phyloP scores from a whole-genome alignment of 2,113 vertebrate genomes.

The Aspiorhynchus laticeps region DNA sequence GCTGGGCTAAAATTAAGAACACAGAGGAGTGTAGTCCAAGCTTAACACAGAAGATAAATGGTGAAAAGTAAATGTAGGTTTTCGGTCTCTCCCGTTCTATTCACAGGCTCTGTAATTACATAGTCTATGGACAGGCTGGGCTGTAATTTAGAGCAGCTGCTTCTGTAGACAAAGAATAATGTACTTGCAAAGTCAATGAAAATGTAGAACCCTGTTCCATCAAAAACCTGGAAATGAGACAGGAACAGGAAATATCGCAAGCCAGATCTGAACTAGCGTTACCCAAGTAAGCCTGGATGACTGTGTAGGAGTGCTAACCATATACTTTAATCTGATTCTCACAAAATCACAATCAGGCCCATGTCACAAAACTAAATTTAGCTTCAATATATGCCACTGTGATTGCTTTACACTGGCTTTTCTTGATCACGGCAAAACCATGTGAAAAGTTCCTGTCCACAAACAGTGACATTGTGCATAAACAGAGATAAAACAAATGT shows the following conservation, averaged over 20 bases:
- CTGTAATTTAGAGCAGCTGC: conserved; percentile 46
- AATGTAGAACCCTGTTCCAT: neutral
- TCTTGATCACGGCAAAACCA: neutral
- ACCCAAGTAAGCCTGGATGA: neutral
- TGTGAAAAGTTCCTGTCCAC: neutral
- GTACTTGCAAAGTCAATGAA: conserved; percentile 20
- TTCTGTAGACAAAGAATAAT: conserved; percentile 41
- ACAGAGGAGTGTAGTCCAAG: neutral
- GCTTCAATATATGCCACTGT: neutral
- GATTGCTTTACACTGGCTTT: neutral
- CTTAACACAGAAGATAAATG: conserved; percentile 48
- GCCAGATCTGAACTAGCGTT: neutral
- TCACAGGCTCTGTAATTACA: conserved; percentile 45
- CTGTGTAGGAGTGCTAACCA: neutral
- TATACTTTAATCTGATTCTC: conserved; percentile 9
- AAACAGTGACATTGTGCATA: neutral
- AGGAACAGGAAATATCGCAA: neutral
- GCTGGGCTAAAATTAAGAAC: conserved; percentile 30
- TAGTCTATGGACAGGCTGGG: conserved; percentile 9
- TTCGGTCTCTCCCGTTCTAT: conserved; percentile 38
- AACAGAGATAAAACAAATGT: neutral
- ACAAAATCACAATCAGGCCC: neutral
- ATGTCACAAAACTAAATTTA: neutral
- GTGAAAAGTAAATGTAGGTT: conserved; percentile 51
- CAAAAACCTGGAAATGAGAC: conserved; percentile 18